Evolutionary conservation across 1,140 invertebrate species (phyloP), one percentile per base, ranked within the genome.

Genomic region (Caerostris extrusa): DNA sequence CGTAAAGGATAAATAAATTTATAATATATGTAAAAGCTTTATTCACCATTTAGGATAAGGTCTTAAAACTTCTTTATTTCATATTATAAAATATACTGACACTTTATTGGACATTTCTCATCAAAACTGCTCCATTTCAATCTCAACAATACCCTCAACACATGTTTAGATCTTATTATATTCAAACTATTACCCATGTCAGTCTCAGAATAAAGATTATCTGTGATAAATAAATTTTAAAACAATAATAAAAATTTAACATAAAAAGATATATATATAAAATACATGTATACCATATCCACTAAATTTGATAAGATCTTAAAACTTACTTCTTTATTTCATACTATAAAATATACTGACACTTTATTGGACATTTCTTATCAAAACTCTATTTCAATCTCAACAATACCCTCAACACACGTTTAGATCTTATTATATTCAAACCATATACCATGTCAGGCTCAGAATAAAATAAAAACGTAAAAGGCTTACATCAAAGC

Each of bases 161-260:
- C 61, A 12, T 64, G 61, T 64, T 64, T 64, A 64, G 14, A 17
- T 64, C 61, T 64, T 17, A 17, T 17, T 17, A 64, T 64, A 12
- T 64, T 64, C 10, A 7, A 71, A 71, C n/a, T 8, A 71, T 34
- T 34, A 71, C n/a, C 7, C 34, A 71, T 34, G 69, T 34, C 19
- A 71, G 19, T 34, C 69, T 6, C 34, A 3, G 34, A 64, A 64
- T 50, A 81, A 81, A 81, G 6, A 81, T 4, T 7, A 81, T 5
- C 12, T 12, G 34, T 19, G 58, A 88, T 17, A 61, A 17, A 82
- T 60, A 91, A 91, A 61, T 61, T 82, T 69, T 82, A 91, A 91
- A n/a, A n/a, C n/a, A n/a, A n/a, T n/a, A n/a, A n/a, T n/a, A n/a
- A n/a, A n/a, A n/a, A n/a, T n/a, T n/a, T n/a, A n/a, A n/a, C n/a